These are phyloP conservation scores for Gortyna flavago DNA, from an alignment of 2,888 invertebrate genomes.

Conservation along the genomic window DNA sequence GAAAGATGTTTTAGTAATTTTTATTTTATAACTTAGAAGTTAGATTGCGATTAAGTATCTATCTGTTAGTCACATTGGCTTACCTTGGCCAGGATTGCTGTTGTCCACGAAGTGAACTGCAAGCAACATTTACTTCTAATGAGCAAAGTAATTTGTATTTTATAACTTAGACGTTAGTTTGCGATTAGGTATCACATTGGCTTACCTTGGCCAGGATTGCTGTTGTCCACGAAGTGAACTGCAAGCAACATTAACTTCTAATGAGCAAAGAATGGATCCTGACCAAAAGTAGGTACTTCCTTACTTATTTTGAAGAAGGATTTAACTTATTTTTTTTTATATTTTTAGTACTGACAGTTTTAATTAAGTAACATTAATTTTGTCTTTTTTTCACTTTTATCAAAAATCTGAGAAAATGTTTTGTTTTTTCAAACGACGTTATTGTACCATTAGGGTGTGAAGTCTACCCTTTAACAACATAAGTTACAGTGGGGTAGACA, in stretches of 20 bases:
- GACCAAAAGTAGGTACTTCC: neutral
- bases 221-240: slow-evolving; percentile 68
- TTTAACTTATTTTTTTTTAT: neutral
- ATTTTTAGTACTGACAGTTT: neutral
- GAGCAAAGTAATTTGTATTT: neutral
- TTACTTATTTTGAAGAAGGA: too few relatives aligned
- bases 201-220: slow-evolving; percentile 37
- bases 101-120: slow-evolving; percentile 67
- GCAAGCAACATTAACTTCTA: slow-evolving; percentile 31
- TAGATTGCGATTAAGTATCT: neutral
- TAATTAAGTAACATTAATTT: too few relatives aligned
- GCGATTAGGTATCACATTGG: neutral
- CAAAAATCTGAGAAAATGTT: neutral
- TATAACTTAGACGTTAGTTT: neutral
- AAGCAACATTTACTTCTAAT: slow-evolving; percentile 25
- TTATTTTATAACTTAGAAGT: neutral
- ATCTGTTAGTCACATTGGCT: slow-evolving; percentile 3
- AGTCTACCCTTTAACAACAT: neutral
- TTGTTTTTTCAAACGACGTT: neutral
- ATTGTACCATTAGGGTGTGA: too few relatives aligned
- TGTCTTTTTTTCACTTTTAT: too few relatives aligned
- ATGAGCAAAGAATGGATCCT: slow-evolving; percentile 5
- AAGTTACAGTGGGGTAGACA: too few relatives aligned
- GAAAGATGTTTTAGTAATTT: neutral
- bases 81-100: slow-evolving; percentile 43